These are phyloP conservation scores for Chouioia cunea DNA, from an alignment of 2,888 invertebrate species.

Conservation along the genomic window DNA sequence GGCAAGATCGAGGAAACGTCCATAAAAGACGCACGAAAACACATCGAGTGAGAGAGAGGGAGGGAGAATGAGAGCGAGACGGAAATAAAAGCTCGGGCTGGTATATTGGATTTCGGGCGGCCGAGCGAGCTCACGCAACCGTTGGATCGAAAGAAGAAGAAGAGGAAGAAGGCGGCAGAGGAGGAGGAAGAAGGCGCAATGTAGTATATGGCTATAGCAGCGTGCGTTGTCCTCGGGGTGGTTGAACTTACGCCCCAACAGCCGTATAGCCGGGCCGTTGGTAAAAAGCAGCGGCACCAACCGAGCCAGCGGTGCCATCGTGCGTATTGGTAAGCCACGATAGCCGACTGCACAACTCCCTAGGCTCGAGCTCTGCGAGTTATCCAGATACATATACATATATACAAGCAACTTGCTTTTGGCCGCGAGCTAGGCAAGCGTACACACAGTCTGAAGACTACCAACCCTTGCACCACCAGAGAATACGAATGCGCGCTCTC, in stretches of 20 bases:
- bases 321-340: background rate
- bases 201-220: slow-evolving; percentile 43
- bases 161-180: too few species aligned
- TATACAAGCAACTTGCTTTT: too few species aligned
- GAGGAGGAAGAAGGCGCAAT: too few species aligned
- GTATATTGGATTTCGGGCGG: slow-evolving; percentile 38
- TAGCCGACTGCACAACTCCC: background rate
- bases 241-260: slow-evolving; percentile 58
- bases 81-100: slow-evolving; percentile 18
- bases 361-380: background rate
- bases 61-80: slow-evolving; percentile 20
- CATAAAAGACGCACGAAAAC: too few species aligned
- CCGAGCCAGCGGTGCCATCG: slow-evolving; percentile 48
- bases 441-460: too few species aligned
- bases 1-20: too few species aligned
- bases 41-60: slow-evolving; percentile 21
- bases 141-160: too few species aligned
- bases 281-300: slow-evolving; percentile 59
- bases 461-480: too few species aligned
- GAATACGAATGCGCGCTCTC: too few species aligned
- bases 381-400: background rate
- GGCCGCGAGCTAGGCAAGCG: too few species aligned
- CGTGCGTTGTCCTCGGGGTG: slow-evolving; percentile 60
- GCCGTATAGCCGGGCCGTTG: background rate
- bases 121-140: slow-evolving; percentile 5